A percentile compares a stretch with the other conserved stretches of the same genome.
phyloP scores from a whole-genome alignment of 2,113 vertebrate species.

The Nematolebias whitei region DNA sequence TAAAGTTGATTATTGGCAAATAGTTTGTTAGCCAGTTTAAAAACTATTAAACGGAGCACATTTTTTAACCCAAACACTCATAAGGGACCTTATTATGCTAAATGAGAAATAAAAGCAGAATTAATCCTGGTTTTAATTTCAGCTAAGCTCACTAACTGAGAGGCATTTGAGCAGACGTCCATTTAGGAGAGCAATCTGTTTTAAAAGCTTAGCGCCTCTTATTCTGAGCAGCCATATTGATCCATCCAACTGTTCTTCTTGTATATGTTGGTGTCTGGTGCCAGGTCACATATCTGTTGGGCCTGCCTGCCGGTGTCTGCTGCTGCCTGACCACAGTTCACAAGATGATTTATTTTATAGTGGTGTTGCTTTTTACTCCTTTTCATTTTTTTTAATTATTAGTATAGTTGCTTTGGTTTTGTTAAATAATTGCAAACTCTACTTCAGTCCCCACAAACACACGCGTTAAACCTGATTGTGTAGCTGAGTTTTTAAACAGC shows the following conservation, averaged over 20 bases:
- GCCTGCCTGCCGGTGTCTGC: conserved; percentile 41
- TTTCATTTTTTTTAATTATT: neutral
- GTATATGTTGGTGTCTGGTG: conserved; percentile 52
- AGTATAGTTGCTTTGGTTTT: neutral
- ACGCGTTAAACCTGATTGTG: no score
- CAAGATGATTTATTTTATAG: conserved; percentile 17
- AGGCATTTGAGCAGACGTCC: conserved; percentile 59
- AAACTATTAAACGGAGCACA: conserved; percentile 39
- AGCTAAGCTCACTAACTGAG: conserved; percentile 45
- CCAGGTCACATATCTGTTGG: conserved; percentile 60
- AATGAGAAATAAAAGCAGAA: conserved; percentile 48
- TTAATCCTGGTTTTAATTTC: conserved; percentile 35
- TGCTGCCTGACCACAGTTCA: conserved; percentile 43
- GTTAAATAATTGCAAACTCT: neutral
- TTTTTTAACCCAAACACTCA: conserved; percentile 38
- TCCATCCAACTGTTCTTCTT: conserved; percentile 46
- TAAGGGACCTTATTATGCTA: conserved; percentile 18
- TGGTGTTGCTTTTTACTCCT: neutral
- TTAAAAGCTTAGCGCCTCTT: conserved; percentile 57
- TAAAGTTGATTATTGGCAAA: neutral
- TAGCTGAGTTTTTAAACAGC: neutral
- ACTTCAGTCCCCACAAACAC: neutral
- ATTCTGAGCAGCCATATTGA: conserved; percentile 65
- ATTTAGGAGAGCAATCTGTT: conserved; percentile 69
- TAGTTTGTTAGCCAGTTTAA: neutral